Percentiles rank a stretch among this genome's conserved stretches.
Conservation (phyloP, 2,113 vertebrate genomes). For the Odontesthes bonariensis region DNA sequence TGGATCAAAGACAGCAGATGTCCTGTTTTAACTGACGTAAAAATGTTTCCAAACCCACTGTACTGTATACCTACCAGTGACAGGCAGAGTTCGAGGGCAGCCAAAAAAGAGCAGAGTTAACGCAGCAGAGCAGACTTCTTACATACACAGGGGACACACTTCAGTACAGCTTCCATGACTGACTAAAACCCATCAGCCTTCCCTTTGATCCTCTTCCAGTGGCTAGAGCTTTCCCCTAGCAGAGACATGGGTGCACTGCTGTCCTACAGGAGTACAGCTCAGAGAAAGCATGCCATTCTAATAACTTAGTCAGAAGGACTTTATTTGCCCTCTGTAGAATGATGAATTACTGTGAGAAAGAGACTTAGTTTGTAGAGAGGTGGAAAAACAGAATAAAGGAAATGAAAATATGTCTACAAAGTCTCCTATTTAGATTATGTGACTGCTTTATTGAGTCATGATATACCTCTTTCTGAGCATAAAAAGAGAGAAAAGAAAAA, state of each 20-base stretch:
- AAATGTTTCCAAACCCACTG: slow-evolving; percentile 40
- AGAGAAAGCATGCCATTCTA: slow-evolving; percentile 37
- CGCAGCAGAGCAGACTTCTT: slow-evolving; percentile 34
- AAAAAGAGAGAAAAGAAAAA: no score
- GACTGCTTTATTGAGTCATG: background rate
- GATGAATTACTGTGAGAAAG: slow-evolving; percentile 44
- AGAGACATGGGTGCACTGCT: slow-evolving; percentile 36
- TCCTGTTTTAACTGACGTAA: slow-evolving; percentile 40
- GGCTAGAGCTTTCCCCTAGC: slow-evolving; percentile 43
- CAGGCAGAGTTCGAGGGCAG: slow-evolving; percentile 29
- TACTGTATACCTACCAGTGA: slow-evolving; percentile 28
- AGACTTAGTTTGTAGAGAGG: slow-evolving; percentile 3
- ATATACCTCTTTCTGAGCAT: no score
- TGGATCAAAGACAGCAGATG: slow-evolving; percentile 62
- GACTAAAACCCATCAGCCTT: slow-evolving; percentile 52
- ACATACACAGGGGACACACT: slow-evolving; percentile 50
- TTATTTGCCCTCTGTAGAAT: slow-evolving; percentile 56
- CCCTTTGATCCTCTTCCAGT: slow-evolving; percentile 70
- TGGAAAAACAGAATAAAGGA: slow-evolving; percentile 6
- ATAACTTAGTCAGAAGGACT: slow-evolving; percentile 53
- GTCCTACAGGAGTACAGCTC: slow-evolving; percentile 43
- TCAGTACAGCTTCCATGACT: slow-evolving; percentile 52
- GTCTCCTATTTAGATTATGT: slow-evolving; percentile 3
- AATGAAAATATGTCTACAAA: slow-evolving; percentile 16
- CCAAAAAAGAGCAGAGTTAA: slow-evolving; percentile 40